Base-by-base conservation (phyloP, 2,888 invertebrate species). In the Epinotia ramella region DNA sequence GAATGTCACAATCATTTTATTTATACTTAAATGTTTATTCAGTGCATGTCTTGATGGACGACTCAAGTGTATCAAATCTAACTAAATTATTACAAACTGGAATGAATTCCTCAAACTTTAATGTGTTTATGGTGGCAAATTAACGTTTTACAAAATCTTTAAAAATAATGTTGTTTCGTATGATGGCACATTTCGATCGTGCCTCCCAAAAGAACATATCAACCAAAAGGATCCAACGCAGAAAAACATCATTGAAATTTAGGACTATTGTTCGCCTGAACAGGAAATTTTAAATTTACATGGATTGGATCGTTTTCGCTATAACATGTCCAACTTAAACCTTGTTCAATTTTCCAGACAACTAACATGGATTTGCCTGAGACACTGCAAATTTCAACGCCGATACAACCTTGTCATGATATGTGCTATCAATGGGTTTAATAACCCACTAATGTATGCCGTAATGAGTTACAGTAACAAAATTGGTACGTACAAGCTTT, bases 171-270 rank as follows among this genome's bases (percentile, higher is more conserved):
- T 33, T 59, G 13, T 59, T 73, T 77, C 59, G 63, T 16, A 75
- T 73, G 80, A 87, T 87, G 84, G 85, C 86, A 88, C 85, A 80
- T 82, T 77, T 67, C 64, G 77, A 65, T 66, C 44, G 76, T 73
- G 79, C 76, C 80, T 88, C 79, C 79, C 81, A 81, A 83, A 81
- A 13, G 53, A n/a, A n/a, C 53, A n/a, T 53, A n/a, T 1, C 7
- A n/a, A 53, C 53, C 6, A 53, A n/a, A 6, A 16, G 16, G 53
- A 53, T 53, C n/a, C 16, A 49, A 49, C 3, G 16, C 49, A 53
- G 49, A 5, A 49, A 49, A 49, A n/a, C 16, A 16, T 16, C 53
- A 53, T 53, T 53, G 6, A 53, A 53, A 53, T 53, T 6, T 7
- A n/a, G 40, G 40, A n/a, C n/a, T 53, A 9, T n/a, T 53, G 16